Conservation (phyloP, 2,888 invertebrate species). For the Mythimna ferrago region DNA sequence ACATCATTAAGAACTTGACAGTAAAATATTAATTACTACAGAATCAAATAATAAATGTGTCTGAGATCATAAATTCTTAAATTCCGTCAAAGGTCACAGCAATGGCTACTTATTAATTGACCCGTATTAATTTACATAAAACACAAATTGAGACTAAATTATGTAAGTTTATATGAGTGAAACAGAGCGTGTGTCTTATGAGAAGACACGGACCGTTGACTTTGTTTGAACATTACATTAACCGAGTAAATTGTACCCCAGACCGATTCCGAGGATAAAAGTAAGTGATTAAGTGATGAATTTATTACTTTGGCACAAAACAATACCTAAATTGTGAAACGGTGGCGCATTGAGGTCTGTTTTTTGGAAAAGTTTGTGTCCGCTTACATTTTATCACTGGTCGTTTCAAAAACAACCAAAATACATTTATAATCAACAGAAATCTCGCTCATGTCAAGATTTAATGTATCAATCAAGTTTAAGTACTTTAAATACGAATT, state of each 20-base stretch:
- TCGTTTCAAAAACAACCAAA: slow-evolving; percentile 3
- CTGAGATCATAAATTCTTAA: slow-evolving; percentile 3
- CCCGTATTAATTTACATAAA: slow-evolving; percentile 57
- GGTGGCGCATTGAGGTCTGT: slow-evolving; percentile 21
- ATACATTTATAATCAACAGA: slow-evolving; percentile 24
- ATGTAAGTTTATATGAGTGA: slow-evolving; percentile 64
- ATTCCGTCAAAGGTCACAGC: slow-evolving; percentile 51
- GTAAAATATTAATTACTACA: slow-evolving; percentile 1
- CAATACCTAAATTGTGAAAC: slow-evolving; percentile 26
- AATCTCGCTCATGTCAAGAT: background rate
- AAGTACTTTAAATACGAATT: background rate
- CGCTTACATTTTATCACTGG: slow-evolving; percentile 16
- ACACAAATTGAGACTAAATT: slow-evolving; percentile 47
- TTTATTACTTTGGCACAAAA: slow-evolving; percentile 30
- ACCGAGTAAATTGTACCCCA: slow-evolving; percentile 51
- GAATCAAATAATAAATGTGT: slow-evolving; percentile 17
- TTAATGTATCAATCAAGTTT: slow-evolving; percentile 37
- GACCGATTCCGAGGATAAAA: slow-evolving; percentile 39
- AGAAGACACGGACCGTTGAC: slow-evolving; percentile 65
- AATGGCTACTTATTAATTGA: slow-evolving; percentile 26
- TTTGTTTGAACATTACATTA: slow-evolving; percentile 63
- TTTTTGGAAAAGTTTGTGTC: slow-evolving; percentile 1
- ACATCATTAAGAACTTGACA: background rate
- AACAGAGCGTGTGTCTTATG: slow-evolving; percentile 71
- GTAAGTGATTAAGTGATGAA: slow-evolving; percentile 35